Evolutionary conservation across 30 jellyfish, hydroid and myxozoan genomes (phyloP), one percentile per base, ranked within the genome.

Genomic region (Chrysaora quinquecirrha): DNA sequence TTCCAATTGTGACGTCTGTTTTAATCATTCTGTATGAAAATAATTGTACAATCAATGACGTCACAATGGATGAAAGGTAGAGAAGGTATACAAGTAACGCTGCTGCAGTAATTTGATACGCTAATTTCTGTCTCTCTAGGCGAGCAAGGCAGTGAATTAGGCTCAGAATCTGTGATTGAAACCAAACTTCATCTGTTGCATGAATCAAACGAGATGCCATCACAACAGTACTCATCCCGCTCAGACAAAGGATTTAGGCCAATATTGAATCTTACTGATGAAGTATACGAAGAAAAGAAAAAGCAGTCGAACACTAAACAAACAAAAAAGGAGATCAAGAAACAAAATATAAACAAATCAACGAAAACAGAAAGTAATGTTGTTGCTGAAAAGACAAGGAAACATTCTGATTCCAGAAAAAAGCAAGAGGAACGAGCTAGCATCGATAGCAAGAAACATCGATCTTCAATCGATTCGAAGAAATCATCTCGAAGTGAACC

Each of bases 221-320:
- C 67, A 11, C 50, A 49, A 25, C 43, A 33, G 48, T 16, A 43
- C 1, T 65, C 90, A 0, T 65, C 90, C 10, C 73, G 90, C 22
- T 80, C 90, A 16, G 90, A 80, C 70, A 80, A 80, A 56, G 90
- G 48, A 47, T 80, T 80, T 49, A 60, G 90, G 68, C 90, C 90
- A 7, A 80, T 80, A 12, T 72, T 80, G 48, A 80, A 80, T 31
- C 73, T 80, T 28, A 80, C 64, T 18, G 90, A 80, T 30, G 90
- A 80, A 19, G 20, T 33, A 1, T 64, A 64, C 64, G 90, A 80
- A 18, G 58, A 27, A 33, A 67, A 67, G 32, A 48, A 67, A 24
- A 24, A 33, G 0, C 54, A 67, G 35, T 25, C 61, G 60, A 67
- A 67, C 14, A 9, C 58, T 9, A 43, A 16, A 43, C 58, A 43